phyloP scores from a whole-genome alignment of 2,113 vertebrate species.

The Rhineura floridana region DNA sequence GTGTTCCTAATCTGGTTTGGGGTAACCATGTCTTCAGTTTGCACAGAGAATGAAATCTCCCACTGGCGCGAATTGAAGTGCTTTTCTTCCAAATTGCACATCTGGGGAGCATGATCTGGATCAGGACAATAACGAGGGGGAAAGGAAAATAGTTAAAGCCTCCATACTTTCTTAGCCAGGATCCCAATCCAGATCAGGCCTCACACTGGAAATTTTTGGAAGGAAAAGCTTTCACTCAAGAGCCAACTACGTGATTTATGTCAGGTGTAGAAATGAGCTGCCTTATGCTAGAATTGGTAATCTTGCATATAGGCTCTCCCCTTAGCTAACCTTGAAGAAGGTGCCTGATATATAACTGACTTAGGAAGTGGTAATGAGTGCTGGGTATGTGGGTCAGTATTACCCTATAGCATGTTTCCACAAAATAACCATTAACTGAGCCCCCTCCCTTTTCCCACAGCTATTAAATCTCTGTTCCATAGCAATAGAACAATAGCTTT shows the following conservation, averaged over 20 bases:
- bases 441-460: not conserved
- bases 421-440: not conserved
- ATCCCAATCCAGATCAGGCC: not conserved
- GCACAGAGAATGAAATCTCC: not conserved
- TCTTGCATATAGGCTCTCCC: not conserved
- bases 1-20: not conserved
- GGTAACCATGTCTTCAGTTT: not conserved
- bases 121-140: not conserved
- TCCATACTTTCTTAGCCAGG: not conserved
- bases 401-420: too few relatives aligned
- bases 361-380: not conserved
- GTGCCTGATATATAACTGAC: not conserved
- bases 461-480: not conserved
- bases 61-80: not conserved
- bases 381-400: not conserved
- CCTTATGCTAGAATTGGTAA: conserved; percentile 45
- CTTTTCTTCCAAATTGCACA: not conserved
- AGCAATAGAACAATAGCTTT: not conserved
- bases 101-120: not conserved
- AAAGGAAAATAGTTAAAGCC: not conserved
- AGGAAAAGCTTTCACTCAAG: not conserved
- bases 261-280: conserved; percentile 16
- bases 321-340: not conserved
- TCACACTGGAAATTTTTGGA: not conserved
- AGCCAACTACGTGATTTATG: not conserved